Evolutionary conservation across 2,888 invertebrate genomes (phyloP).

Genomic region (Acleris laterana): DNA sequence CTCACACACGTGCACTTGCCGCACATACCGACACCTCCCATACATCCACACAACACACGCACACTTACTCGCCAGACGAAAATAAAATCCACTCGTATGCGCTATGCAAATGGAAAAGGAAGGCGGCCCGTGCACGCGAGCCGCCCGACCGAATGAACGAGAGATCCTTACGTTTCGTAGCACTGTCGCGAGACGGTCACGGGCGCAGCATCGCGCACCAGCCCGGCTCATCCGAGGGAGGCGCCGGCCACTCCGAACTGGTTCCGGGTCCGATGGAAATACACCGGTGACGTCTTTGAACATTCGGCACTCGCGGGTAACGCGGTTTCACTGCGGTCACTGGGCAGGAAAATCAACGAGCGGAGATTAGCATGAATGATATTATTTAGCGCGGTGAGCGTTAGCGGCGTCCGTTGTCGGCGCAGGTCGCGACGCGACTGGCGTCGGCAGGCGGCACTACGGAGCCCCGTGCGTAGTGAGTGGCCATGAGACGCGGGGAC

Average conservation of each 20-base stretch:
- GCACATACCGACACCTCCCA: conserved; percentile 54
- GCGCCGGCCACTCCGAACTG: conserved; percentile 71
- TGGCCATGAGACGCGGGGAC: conserved; percentile 84
- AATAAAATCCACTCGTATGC: conserved; percentile 83
- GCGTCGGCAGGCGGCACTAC: conserved; percentile 63
- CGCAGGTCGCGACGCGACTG: conserved; percentile 82
- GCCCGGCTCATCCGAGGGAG: conserved; percentile 73
- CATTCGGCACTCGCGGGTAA: conserved; percentile 78
- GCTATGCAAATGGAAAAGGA: conserved; percentile 79
- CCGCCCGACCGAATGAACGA: conserved; percentile 67
- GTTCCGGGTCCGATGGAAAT: conserved; percentile 72
- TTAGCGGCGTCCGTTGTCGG: conserved; percentile 66
- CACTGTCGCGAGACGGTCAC: conserved; percentile 82
- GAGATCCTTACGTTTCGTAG: conserved; percentile 83
- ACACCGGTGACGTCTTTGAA: conserved; percentile 74
- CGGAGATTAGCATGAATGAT: conserved; percentile 80
- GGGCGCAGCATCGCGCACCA: conserved; percentile 76
- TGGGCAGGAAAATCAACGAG: conserved; percentile 77
- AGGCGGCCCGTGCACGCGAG: conserved; percentile 72
- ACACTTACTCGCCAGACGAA: conserved; percentile 74
- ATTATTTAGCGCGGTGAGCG: conserved; percentile 57
- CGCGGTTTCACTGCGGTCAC: conserved; percentile 72
- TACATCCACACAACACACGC: conserved; percentile 49
- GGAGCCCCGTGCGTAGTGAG: conserved; percentile 82
- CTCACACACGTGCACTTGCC: conserved; percentile 55